These are phyloP conservation scores for Syngnathus rostellatus DNA, from an alignment of 2,797 vertebrate genomes.

Conservation along the genomic window DNA sequence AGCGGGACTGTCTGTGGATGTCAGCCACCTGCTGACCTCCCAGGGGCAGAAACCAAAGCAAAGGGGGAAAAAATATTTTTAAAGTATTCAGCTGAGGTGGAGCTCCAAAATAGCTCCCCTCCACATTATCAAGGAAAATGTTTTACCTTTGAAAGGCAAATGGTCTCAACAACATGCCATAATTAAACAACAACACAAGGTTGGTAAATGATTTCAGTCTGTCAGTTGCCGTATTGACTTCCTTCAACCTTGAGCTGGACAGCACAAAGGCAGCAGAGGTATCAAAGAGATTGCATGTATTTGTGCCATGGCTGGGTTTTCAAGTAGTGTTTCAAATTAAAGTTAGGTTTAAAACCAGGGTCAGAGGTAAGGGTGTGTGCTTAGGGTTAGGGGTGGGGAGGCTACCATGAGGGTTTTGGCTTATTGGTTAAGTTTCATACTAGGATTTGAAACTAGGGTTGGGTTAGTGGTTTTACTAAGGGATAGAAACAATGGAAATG, in stretches of 20 bases:
- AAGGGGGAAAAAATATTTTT: constrained; percentile 2
- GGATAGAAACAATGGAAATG: no score
- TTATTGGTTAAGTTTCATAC: no score
- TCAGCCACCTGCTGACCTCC: constrained; percentile 37
- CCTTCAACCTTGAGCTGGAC: neutral
- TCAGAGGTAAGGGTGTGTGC: no score
- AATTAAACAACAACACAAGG: constrained; percentile 9
- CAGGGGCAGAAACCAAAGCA: constrained; percentile 20
- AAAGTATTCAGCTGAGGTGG: constrained; percentile 17
- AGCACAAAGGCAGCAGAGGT: neutral
- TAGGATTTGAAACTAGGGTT: no score
- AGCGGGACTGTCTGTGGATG: constrained; percentile 35
- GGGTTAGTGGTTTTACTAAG: no score
- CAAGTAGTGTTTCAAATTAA: no score
- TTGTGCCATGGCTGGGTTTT: no score
- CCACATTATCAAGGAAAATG: neutral
- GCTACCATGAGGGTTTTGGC: no score
- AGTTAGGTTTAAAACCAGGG: no score
- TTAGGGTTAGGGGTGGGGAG: no score
- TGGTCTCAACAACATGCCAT: constrained; percentile 22
- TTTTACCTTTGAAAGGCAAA: constrained; percentile 1
- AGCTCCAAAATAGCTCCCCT: constrained; percentile 21
- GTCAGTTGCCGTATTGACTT: neutral
- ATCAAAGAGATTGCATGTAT: neutral
- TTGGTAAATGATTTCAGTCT: neutral